Evolutionary conservation across 2,797 vertebrate genomes (phyloP), one percentile per base, ranked within the genome.

Genomic region (Tragopan temminckii): DNA sequence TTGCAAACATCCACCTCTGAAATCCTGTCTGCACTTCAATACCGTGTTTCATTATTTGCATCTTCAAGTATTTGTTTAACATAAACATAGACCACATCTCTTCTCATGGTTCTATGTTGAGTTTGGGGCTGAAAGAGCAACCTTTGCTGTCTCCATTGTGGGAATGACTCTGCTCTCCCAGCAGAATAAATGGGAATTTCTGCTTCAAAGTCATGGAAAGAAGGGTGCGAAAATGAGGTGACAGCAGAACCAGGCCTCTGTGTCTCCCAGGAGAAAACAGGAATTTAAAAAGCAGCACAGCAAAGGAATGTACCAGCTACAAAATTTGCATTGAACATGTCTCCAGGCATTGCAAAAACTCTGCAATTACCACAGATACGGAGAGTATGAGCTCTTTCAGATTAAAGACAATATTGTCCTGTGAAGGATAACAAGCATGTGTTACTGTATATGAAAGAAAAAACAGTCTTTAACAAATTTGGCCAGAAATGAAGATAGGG

Each of bases 111-210:
- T 78, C 36, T 81, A 6, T 42, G 36, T 72, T 43, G 23, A 67
- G 33, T 43, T 67, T 38, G 29, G 13, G 20, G 33, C 25, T 20
- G 8, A 90, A 89, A 64, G 15, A 75, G 1, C 35, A 89, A 57
- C 6, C 1, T 4, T 52, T 5, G 0, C 31, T 50, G 5, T 31
- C 43, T 36, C 61, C 0, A 0, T 7, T 13, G 2, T 50, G 20
- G 36, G 38, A 64, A 63, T 11, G 42, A 63, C 38, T 55, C 35
- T 1, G 1, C 20, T 67, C 25, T 92, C 67, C 35, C 42, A 68
- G 48, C 11, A 78, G 48, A 81, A 52, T 79, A 81, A 76, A 80
- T 21, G 27, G 31, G 43, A 79, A 68, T 87, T 90, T 50, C 76
- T 78, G 11, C 43, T 81, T 24, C 24, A 82, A 94, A 87, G 40